Conservation (phyloP, 1,140 invertebrate genomes). For the Rhopalosiphum padi region DNA sequence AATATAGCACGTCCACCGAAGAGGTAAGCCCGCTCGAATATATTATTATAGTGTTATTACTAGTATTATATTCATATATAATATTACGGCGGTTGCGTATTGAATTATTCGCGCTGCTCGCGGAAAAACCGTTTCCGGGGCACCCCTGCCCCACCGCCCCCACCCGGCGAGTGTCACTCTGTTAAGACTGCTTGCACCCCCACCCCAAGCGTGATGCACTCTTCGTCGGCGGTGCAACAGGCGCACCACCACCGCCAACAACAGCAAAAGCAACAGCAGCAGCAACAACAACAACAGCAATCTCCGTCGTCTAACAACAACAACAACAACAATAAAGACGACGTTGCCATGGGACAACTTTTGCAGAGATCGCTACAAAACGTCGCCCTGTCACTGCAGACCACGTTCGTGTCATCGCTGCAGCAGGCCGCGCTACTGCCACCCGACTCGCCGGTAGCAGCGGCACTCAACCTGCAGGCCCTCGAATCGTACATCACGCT, state of each 20-base stretch:
- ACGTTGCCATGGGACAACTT: constrained; percentile 49
- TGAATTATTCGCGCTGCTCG: background rate
- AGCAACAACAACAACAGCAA: background rate
- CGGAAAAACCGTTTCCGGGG: background rate
- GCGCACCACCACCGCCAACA: constrained; percentile 27
- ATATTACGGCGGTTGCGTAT: background rate
- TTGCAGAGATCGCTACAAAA: constrained; percentile 69
- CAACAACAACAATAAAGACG: constrained; percentile 54
- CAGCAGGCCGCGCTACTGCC: constrained; percentile 78
- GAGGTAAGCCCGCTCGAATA: constrained; percentile 1
- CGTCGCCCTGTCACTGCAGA: constrained; percentile 76
- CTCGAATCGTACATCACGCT: constrained; percentile 82
- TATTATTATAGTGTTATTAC: background rate
- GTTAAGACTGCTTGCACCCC: background rate
- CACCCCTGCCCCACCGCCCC: background rate
- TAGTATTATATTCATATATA: background rate
- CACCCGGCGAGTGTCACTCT: background rate
- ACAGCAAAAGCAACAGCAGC: constrained; percentile 20
- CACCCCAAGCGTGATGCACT: background rate
- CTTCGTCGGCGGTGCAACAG: constrained; percentile 16
- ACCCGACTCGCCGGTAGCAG: constrained; percentile 78
- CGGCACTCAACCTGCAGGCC: constrained; percentile 81
- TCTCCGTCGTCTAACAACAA: background rate
- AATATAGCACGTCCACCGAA: background rate
- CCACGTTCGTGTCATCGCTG: constrained; percentile 77